A percentile compares a stretch with the other conserved stretches of the same genome.
These are phyloP conservation scores for Liopterus haemorrhoidalis DNA, from an alignment of 2,888 invertebrate species.

Conservation along the genomic window DNA sequence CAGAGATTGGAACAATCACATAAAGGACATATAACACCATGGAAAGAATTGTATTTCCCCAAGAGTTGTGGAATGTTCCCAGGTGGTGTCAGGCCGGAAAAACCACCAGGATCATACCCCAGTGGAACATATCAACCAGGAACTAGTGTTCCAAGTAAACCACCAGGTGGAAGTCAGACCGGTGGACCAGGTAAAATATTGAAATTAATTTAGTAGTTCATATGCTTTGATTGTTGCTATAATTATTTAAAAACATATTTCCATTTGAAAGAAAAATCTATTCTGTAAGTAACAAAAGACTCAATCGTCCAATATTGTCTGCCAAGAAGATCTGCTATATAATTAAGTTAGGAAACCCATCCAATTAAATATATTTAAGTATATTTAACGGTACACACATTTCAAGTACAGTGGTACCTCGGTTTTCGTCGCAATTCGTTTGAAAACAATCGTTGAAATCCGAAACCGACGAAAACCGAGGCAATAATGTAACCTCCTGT, in stretches of 20 bases:
- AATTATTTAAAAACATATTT: background rate
- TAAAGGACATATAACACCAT: slow-evolving; percentile 54
- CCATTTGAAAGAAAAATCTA: background rate
- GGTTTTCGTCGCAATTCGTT: too few relatives aligned
- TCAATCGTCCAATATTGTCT: too few relatives aligned
- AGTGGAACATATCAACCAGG: slow-evolving; percentile 16
- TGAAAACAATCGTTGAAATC: too few relatives aligned
- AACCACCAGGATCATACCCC: slow-evolving; percentile 17
- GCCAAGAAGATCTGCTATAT: too few relatives aligned
- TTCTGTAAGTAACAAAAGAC: too few relatives aligned
- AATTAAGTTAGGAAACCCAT: too few relatives aligned
- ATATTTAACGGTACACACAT: too few relatives aligned
- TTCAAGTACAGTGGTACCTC: too few relatives aligned
- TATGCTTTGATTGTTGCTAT: background rate
- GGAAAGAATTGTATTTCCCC: slow-evolving; percentile 67
- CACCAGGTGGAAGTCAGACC: slow-evolving; percentile 11
- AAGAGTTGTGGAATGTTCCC: slow-evolving; percentile 58
- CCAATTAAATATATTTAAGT: too few relatives aligned
- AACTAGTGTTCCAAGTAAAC: too few relatives aligned
- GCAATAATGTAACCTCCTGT: too few relatives aligned
- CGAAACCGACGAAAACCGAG: too few relatives aligned
- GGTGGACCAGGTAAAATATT: slow-evolving; percentile 4
- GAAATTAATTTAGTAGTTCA: background rate
- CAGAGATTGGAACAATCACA: slow-evolving; percentile 32
- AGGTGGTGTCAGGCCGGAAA: slow-evolving; percentile 17